Evolutionary conservation across 2,797 vertebrate species (phyloP).

Genomic region (Sebastes elongatus): DNA sequence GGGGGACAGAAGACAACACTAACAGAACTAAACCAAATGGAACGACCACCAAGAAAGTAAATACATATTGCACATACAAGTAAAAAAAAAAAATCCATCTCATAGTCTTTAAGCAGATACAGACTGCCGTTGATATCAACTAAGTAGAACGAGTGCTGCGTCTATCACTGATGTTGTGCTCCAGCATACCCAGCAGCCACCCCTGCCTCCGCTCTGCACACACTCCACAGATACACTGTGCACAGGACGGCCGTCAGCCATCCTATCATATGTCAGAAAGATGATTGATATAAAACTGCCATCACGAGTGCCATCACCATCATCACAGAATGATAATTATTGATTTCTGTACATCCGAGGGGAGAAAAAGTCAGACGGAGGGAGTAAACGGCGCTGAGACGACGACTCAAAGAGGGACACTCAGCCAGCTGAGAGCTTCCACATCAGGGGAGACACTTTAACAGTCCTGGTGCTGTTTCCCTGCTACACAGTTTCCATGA

Average conservation of each 20-base stretch:
- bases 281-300: constrained; percentile 63
- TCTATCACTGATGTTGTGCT: constrained; percentile 21
- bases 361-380: background rate
- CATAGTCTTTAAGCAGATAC: constrained; percentile 73
- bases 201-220: constrained; percentile 23
- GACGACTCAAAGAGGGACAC: constrained; percentile 37
- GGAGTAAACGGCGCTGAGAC: background rate
- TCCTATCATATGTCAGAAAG: constrained; percentile 58
- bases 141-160: constrained; percentile 45
- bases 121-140: constrained; percentile 83
- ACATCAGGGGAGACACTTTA: constrained; percentile 50
- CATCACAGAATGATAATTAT: constrained; percentile 55
- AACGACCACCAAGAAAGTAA: constrained; percentile 66
- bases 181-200: constrained; percentile 5
- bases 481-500: constrained; percentile 21
- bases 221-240: constrained; percentile 23
- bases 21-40: constrained; percentile 42
- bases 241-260: constrained; percentile 21
- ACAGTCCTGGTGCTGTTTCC: constrained; percentile 40
- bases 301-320: constrained; percentile 2
- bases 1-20: constrained; percentile 16
- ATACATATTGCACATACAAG: constrained; percentile 79
- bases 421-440: constrained; percentile 83
- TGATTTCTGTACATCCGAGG: constrained; percentile 31
- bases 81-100: constrained; percentile 72